Base-by-base conservation (phyloP, 53 echinoderm and acorn worm genomes). In the Hippasteria phrygiana region DNA sequence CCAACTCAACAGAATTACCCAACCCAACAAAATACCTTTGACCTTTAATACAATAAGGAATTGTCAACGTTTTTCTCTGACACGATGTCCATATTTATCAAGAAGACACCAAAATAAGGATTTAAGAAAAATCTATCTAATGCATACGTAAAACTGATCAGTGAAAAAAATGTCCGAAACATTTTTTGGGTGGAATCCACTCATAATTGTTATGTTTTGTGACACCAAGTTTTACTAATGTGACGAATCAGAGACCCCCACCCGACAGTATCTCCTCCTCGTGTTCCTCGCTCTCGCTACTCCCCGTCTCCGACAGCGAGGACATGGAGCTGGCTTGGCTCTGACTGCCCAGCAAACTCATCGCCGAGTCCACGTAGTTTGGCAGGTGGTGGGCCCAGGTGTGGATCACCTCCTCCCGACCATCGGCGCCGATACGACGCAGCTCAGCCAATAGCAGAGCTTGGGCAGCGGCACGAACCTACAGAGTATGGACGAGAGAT, bases 391-490 rank as follows among this genome's bases (percentile, higher is more conserved):
- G 95, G 43, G 98, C 95, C 98, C 98, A 98, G 33, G 91, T 91
- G 63, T 94, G 91, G 74, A 98, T 94, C 3, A 98, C 93, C 36
- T 98, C 95, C 72, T 95, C 94, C 64, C 98, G 79, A 39, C 98
- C 98, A 13, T 98, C 98, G 3, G 90, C 82, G 4, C 93, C 94
- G 46, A 98, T 98, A 16, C 98, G 88, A 24, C 94, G 92, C 34
- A 98, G 80, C 81, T 98, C 98, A 17, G 98, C 98, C 59, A 98
- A 71, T 13, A 98, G 88, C 20, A 98, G 83, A 31, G 98, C 98
- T 59, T 98, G 98, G 50, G 94, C 96, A 43, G 98, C 98, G 12
- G 96, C 94, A 29, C 98, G 91, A 33, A 98, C 98, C 97, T 97
- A 71, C 13, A 47, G 43, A 31, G 32, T 16, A 59, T 22, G 7